Evolutionary conservation across 2,113 vertebrate genomes (phyloP).

Genomic region (Gasterosteus aculeatus): DNA sequence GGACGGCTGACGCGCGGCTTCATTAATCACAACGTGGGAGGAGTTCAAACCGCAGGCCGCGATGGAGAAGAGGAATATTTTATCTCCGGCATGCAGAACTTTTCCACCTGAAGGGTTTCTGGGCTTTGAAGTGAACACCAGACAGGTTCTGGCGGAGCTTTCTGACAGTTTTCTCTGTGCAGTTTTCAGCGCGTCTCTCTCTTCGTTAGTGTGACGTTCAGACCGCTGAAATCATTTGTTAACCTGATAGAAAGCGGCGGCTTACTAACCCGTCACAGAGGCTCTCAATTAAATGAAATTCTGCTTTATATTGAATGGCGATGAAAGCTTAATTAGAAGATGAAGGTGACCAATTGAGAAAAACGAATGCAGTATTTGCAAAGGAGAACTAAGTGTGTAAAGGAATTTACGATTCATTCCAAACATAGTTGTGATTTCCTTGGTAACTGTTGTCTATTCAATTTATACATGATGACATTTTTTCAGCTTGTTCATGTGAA

Average conservation of each 20-base stretch:
- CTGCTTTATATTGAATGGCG: background rate
- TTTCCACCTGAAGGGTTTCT: conserved; percentile 19
- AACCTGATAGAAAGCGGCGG: background rate
- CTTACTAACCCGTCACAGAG: background rate
- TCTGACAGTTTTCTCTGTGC: background rate
- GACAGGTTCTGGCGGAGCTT: conserved; percentile 7
- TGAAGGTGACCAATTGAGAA: no score
- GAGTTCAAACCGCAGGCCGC: background rate
- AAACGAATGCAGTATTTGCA: background rate
- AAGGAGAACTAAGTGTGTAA: background rate
- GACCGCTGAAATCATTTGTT: background rate
- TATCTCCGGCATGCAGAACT: conserved; percentile 25
- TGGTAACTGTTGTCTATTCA: background rate
- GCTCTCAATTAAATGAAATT: background rate
- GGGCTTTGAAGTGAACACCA: conserved; percentile 28
- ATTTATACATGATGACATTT: background rate
- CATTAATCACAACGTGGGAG: background rate
- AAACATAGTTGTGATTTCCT: background rate
- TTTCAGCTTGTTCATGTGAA: background rate
- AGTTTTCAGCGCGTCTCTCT: background rate
- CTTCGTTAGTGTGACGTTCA: background rate
- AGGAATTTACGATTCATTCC: background rate
- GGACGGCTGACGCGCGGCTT: no score
- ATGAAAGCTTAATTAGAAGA: background rate
- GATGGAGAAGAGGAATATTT: conserved; percentile 17